These are phyloP conservation scores for Paracanthobrama guichenoti DNA, from an alignment of 2,113 vertebrate species.

Conservation along the genomic window DNA sequence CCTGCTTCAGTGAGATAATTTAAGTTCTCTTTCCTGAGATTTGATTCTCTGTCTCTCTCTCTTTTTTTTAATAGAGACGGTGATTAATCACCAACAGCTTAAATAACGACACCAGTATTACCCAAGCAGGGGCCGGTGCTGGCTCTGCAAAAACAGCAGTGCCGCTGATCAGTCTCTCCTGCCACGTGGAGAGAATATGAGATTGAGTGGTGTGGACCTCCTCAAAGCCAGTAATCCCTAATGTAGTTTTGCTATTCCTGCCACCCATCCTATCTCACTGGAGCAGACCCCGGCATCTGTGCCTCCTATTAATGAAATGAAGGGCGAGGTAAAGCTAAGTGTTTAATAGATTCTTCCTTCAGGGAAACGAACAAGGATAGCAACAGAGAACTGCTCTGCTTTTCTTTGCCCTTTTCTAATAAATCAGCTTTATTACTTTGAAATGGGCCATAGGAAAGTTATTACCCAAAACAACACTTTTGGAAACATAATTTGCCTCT, in stretches of 20 bases:
- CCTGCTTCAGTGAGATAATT: slow-evolving; percentile 51
- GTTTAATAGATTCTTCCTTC: slow-evolving; percentile 42
- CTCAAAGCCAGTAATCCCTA: slow-evolving; percentile 43
- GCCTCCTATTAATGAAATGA: slow-evolving; percentile 46
- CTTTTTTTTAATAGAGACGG: slow-evolving; percentile 38
- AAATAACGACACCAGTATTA: slow-evolving; percentile 43
- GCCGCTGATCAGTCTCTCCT: slow-evolving; percentile 11
- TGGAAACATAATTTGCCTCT: slow-evolving; percentile 8
- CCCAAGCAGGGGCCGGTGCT: slow-evolving; percentile 13
- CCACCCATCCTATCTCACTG: slow-evolving; percentile 41
- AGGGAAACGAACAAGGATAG: slow-evolving; percentile 19
- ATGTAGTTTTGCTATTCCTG: slow-evolving; percentile 45
- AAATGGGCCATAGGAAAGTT: slow-evolving; percentile 24
- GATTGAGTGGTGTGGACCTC: slow-evolving; percentile 10
- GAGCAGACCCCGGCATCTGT: slow-evolving; percentile 39
- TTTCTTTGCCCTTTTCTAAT: slow-evolving; percentile 11
- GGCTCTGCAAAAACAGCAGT: slow-evolving; percentile 13
- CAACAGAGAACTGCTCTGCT: neutral
- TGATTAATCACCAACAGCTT: slow-evolving; percentile 53
- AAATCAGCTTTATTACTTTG: slow-evolving; percentile 39
- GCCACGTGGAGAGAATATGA: slow-evolving; percentile 1
- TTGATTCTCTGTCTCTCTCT: slow-evolving; percentile 27
- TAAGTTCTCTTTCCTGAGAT: slow-evolving; percentile 46
- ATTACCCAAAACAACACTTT: slow-evolving; percentile 32
- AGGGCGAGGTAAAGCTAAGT: slow-evolving; percentile 37